Evolutionary conservation across 2,797 vertebrate species (phyloP), one percentile per base, ranked within the genome.

Genomic region (Megaceryle alcyon): DNA sequence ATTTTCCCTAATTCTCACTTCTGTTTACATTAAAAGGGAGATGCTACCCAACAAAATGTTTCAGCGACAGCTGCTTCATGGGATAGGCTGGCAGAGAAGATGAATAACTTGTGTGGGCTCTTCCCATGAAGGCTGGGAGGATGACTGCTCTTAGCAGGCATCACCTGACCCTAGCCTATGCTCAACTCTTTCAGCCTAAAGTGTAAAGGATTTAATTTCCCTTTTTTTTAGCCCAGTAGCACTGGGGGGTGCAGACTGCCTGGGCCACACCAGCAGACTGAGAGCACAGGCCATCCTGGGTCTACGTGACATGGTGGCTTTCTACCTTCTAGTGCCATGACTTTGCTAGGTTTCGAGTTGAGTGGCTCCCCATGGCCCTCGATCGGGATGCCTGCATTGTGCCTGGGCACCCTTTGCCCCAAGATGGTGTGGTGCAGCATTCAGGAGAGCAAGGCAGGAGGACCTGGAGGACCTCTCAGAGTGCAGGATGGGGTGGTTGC

Each of bases 371-470:
- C 14, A 14, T 10, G 21, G 14, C 61, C 29, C 51, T 68, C 57
- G 1, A 2, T 23, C 26, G 17, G 28, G 20, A 18, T 43, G 57
- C 16, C 12, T 3, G 0, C 41, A 0, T 6, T 20, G 33, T 1
- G 1, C 37, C 46, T 41, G 63, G 11, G 33, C 23, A 61, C n/a
- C 14, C 21, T 21, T 60, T 2, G 0, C 35, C 17, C 39, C 2
- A 9, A 51, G 33, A 35, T 0, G 2, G 22, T 31, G 48, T 17
- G 29, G 31, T 25, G 49, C 53, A 64, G 51, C 1, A 0, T 44
- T 20, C 54, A 76, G 66, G 28, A 69, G n/a, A 48, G 23, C 0
- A 3, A 65, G 66, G 25, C 68, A 68, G 80, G 44, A 68, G 57
- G 25, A 17, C 15, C 60, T 49, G 43, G 33, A 79, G 8, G 18